Evolutionary conservation across 2,113 vertebrate species (phyloP), one percentile per base, ranked within the genome.

Genomic region (Geococcyx californianus): DNA sequence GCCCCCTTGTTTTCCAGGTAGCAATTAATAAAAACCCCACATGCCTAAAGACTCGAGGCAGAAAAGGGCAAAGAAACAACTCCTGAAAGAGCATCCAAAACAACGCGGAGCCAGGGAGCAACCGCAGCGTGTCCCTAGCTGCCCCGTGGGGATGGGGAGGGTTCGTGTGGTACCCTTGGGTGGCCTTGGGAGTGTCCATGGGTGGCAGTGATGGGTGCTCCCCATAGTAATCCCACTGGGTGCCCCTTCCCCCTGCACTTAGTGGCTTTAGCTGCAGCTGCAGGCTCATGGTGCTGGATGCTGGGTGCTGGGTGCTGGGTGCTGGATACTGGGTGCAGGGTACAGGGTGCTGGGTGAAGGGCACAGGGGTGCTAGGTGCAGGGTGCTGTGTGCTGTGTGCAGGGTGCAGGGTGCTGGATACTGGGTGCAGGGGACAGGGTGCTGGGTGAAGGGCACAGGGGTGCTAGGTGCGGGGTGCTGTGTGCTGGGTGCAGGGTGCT

Each of bases 191-290:
- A 47, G 13, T 52, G 38, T 47, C 40, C 1, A 2, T 1, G 40
- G 44, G 33, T 86, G 80, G 38, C 87, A 88, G 63, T 51, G 67
- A 38, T 0, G 4, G n/a, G 28, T 75, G 42, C 2, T 29, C 17
- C 19, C 60, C 0, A 0, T 34, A 36, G 34, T 1, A 5, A 77
- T 55, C 6, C 31, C 2, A 0, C 40, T 25, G 73, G 63, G 17
- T 69, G 49, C 16, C 20, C 34, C 23, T 63, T 92, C 25, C 33
- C 47, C 51, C 69, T 51, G 38, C 95, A 97, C 98, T 98, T 96
- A 98, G 97, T 34, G 97, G 98, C 93, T 98, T 98, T 56, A 98
- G 98, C 97, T 95, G 97, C 75, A 97, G 95, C 94, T 84, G 90
- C 95, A 98, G 93, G 97, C 98, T 99, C 98, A 98, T 98, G n/a